Conservation (phyloP, 2,888 invertebrate genomes). For the Pseudolycoriella hygida region DNA sequence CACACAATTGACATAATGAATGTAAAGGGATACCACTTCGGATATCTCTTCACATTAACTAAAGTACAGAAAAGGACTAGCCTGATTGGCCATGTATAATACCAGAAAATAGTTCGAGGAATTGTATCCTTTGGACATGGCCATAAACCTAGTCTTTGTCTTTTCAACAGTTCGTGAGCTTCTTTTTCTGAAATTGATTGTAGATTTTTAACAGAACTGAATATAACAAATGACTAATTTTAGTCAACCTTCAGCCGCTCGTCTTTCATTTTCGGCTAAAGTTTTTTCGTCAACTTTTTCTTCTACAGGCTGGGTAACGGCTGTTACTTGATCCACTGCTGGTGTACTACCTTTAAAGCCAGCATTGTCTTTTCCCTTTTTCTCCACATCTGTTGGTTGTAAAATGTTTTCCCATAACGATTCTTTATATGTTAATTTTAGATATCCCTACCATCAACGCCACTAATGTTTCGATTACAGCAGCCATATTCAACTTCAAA, state of each 20-base stretch:
- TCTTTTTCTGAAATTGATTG: background rate
- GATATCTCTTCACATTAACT: constrained; percentile 41
- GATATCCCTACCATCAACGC: background rate
- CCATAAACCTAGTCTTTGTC: constrained; percentile 3
- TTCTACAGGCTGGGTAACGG: no score
- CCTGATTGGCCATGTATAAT: constrained; percentile 48
- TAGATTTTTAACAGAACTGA: background rate
- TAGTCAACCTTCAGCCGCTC: no score
- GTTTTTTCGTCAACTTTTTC: no score
- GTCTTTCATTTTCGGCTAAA: no score
- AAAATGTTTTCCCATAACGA: no score
- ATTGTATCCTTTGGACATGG: background rate
- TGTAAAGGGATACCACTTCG: constrained; percentile 44
- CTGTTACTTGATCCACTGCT: no score
- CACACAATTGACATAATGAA: constrained; percentile 66
- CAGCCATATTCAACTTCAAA: constrained; percentile 3
- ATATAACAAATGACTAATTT: no score
- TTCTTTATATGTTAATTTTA: no score
- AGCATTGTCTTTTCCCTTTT: no score
- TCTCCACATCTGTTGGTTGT: background rate
- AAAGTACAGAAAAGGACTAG: constrained; percentile 41
- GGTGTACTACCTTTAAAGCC: no score
- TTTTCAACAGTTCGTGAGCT: background rate
- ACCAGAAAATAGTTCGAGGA: constrained; percentile 30
- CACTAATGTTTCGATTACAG: constrained; percentile 3